A percentile compares a stretch with the other conserved stretches of the same genome.
phyloP scores from a whole-genome alignment of 64 coral and sea anemone genomes.

The Dendronephthya gigantea region DNA sequence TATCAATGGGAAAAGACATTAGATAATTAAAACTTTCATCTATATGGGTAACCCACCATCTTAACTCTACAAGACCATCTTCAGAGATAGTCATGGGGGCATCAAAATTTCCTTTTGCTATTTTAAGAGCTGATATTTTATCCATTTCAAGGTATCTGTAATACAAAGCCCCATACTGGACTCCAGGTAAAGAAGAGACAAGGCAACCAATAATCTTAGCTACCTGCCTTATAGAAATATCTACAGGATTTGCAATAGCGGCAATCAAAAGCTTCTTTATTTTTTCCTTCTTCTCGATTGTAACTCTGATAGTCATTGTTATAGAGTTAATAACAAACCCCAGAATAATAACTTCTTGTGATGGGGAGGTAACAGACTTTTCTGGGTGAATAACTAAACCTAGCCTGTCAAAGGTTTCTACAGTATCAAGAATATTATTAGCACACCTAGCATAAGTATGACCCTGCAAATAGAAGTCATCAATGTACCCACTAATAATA shows the following conservation, averaged over 20 bases:
- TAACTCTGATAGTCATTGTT: constrained; percentile 32
- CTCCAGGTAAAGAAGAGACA: constrained; percentile 25
- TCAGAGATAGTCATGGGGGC: background rate
- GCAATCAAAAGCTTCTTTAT: constrained; percentile 13
- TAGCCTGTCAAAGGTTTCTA: constrained; percentile 25
- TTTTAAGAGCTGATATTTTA: constrained; percentile 22
- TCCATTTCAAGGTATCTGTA: constrained; percentile 46
- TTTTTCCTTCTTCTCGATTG: constrained; percentile 39
- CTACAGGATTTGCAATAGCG: background rate
- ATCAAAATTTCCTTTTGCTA: constrained; percentile 35
- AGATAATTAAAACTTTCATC: constrained; percentile 34
- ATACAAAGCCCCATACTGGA: constrained; percentile 18
- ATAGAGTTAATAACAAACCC: constrained; percentile 48
- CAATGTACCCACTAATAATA: constrained; percentile 44
- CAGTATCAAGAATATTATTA: constrained; percentile 31
- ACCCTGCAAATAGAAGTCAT: constrained; percentile 40
- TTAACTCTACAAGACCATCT: constrained; percentile 30
- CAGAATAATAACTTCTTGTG: constrained; percentile 35
- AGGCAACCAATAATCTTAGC: constrained; percentile 38
- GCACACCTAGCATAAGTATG: constrained; percentile 1
- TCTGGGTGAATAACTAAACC: constrained; percentile 30
- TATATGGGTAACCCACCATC: constrained; percentile 36
- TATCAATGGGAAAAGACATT: background rate
- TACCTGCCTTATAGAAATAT: constrained; percentile 30
- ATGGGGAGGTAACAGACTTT: constrained; percentile 8